phyloP scores from a whole-genome alignment of 2,888 invertebrate species.

The Dysmachus trigonus region DNA sequence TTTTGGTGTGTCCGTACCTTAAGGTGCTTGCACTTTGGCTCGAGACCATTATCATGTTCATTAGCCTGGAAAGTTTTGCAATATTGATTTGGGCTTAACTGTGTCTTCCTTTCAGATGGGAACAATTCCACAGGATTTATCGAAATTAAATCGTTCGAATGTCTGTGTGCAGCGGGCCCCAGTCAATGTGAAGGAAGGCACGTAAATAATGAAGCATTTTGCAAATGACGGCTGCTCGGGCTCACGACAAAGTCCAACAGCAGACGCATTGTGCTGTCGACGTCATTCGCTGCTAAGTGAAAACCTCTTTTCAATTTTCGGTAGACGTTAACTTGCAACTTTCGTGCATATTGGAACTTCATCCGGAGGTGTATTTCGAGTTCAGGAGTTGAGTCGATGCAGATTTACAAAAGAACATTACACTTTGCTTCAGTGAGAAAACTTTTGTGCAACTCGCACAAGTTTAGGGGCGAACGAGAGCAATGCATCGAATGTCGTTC shows the following conservation, averaged over 20 bases:
- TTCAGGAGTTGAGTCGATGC: not conserved
- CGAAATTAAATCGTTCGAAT: constrained; percentile 39
- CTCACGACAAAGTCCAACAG: not conserved
- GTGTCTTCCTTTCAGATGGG: not conserved
- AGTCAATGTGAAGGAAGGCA: constrained; percentile 4
- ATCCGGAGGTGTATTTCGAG: not conserved
- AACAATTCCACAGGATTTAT: constrained; percentile 36
- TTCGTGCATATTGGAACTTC: not conserved
- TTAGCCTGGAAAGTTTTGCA: constrained; percentile 40
- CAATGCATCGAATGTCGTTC: not conserved
- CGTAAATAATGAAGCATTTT: not conserved
- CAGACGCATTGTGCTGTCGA: not conserved
- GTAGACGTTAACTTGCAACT: not conserved
- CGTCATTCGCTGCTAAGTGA: not conserved
- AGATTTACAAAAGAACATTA: not conserved
- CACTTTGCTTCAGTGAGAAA: not conserved
- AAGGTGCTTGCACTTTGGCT: constrained; percentile 36
- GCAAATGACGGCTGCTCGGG: not conserved
- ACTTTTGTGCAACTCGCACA: not conserved
- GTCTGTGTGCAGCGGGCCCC: not conserved
- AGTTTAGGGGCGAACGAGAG: not conserved
- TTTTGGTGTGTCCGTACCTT: too few species aligned
- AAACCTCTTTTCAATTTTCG: not conserved
- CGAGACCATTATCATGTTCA: constrained; percentile 40
- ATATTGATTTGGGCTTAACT: constrained; percentile 36